Conservation (phyloP, 1,140 invertebrate species). For the Frieseomelitta varia region DNA sequence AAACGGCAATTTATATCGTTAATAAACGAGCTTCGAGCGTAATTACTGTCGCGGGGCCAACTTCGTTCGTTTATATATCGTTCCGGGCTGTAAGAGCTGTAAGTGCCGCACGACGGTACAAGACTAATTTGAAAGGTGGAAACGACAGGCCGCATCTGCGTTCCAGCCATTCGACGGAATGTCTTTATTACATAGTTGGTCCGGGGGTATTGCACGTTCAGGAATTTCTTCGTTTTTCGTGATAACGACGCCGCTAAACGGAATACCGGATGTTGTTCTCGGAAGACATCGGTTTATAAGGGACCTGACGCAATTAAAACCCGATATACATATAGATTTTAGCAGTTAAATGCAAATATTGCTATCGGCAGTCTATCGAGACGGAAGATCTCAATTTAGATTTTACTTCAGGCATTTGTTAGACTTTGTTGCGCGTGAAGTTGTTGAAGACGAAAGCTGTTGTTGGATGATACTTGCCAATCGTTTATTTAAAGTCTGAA, state of each 20-base stretch:
- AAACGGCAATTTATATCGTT: not conserved
- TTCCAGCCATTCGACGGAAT: conserved; percentile 65
- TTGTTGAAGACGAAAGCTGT: no score
- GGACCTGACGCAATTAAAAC: conserved; percentile 30
- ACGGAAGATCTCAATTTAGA: not conserved
- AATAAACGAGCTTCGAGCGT: not conserved
- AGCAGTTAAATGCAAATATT: no score
- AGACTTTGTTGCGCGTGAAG: no score
- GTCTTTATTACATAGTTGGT: conserved; percentile 69
- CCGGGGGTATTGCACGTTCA: conserved; percentile 55
- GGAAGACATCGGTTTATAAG: conserved; percentile 14
- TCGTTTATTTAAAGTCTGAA: no score
- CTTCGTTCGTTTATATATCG: not conserved
- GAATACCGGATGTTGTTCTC: conserved; percentile 45
- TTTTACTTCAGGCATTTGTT: no score
- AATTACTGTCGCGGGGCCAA: not conserved
- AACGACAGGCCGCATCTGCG: conserved; percentile 61
- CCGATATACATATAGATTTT: not conserved
- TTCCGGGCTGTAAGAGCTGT: not conserved
- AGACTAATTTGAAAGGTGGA: conserved; percentile 54
- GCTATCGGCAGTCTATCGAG: no score
- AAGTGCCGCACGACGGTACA: conserved; percentile 14
- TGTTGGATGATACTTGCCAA: no score
- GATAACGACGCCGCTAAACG: conserved; percentile 48
- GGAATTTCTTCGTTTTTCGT: conserved; percentile 63